Base-by-base conservation (phyloP, 2,888 invertebrate species). In the Deilephila porcellus region DNA sequence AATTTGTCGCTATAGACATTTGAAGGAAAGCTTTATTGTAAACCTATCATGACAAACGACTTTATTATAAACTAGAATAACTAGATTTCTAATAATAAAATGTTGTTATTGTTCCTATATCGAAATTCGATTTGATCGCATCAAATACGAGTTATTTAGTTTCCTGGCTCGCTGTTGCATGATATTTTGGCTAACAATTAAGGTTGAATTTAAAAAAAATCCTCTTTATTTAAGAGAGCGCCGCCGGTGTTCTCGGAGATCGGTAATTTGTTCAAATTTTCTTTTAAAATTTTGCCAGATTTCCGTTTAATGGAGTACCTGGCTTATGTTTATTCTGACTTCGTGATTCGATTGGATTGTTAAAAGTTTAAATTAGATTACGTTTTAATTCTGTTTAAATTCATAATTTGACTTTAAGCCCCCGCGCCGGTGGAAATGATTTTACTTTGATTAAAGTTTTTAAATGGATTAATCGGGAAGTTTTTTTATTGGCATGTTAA, bases 231-330 rank as follows among this genome's bases (percentile, higher is more conserved):
- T 90, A 90, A 91, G 87, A 87, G 79, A 78, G 77, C 78, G 75
- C 76, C 79, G 77, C 77, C 75, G 84, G 78, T 83, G 83, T 82
- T 80, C 83, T 83, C 67, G 82, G 84, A 87, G 87, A 90, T 89
- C 88, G 90, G 91, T 91, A 93, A 93, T 93, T 93, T 90, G 91
- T 91, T 87, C 84, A 89, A 92, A 88, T 91, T 91, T 91, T 91
- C 91, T 91, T 91, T 88, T 85, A 87, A 90, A 91, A 86, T 88
- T 90, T 86, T 81, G 84, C 76, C 77, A 87, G 89, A 88, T 91
- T 91, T 91, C 86, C 91, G 88, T 86, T 90, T 93, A 91, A 92
- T 92, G 88, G 91, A 93, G 91, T 90, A 84, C 88, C 83, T 81
- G 79, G 78, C 81, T 89, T 86, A 86, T 91, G 88, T 93, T 93